Evolutionary conservation across 2,113 vertebrate genomes (phyloP).

Genomic region (Salminus brasiliensis): DNA sequence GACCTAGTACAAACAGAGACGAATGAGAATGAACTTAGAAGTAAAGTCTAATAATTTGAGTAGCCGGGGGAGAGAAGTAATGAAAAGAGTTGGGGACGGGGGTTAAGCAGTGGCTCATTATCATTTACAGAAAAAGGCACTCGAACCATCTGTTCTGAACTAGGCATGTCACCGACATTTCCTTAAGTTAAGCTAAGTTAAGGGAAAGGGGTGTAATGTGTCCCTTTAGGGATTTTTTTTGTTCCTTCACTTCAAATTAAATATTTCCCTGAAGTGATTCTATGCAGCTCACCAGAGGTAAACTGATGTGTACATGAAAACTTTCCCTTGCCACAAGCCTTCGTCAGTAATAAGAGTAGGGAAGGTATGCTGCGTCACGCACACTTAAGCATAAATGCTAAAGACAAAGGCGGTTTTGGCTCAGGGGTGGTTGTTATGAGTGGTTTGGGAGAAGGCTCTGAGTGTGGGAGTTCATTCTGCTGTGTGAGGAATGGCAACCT

Average conservation of each 20-base stretch:
- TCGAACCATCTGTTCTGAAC: too few relatives aligned
- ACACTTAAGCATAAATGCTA: constrained; percentile 9
- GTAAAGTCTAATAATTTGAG: too few relatives aligned
- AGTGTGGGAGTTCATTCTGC: constrained; percentile 76
- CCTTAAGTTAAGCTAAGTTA: too few relatives aligned
- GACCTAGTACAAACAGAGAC: too few relatives aligned
- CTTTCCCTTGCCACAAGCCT: not conserved
- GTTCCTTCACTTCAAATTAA: not conserved
- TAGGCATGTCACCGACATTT: too few relatives aligned
- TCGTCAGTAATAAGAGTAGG: not conserved
- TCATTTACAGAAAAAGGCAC: too few relatives aligned
- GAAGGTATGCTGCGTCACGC: not conserved
- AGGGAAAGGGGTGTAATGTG: too few relatives aligned
- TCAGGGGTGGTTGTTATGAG: constrained; percentile 59
- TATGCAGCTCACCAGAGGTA: not conserved
- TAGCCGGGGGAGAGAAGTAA: too few relatives aligned
- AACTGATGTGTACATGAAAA: not conserved
- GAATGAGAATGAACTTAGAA: too few relatives aligned
- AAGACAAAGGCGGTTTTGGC: constrained; percentile 55
- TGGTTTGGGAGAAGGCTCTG: constrained; percentile 63
- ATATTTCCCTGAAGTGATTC: constrained; percentile 28
- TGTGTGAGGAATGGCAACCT: constrained; percentile 78
- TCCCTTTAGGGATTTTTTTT: too few relatives aligned
- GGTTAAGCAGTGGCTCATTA: too few relatives aligned
- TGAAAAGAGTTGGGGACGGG: too few relatives aligned